phyloP scores from a whole-genome alignment of 2,113 vertebrate genomes.

The Scalopus aquaticus region DNA sequence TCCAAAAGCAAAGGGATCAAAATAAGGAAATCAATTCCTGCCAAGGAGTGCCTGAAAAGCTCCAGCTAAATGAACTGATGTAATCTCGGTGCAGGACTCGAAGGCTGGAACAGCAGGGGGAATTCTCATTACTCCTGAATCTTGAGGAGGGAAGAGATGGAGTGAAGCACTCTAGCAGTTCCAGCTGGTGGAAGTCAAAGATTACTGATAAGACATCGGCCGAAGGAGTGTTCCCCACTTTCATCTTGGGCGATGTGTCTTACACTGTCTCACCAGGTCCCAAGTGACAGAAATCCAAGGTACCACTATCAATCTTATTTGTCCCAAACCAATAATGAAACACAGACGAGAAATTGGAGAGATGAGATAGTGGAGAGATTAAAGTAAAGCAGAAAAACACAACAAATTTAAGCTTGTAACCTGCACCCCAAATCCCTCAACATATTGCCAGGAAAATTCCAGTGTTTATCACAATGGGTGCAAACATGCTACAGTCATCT shows the following conservation, averaged over 20 bases:
- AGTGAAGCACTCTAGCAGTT: slow-evolving; percentile 61
- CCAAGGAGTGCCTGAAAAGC: slow-evolving; percentile 77
- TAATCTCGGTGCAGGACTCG: slow-evolving; percentile 77
- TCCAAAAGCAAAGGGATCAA: slow-evolving; percentile 75
- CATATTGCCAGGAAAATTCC: slow-evolving; percentile 34
- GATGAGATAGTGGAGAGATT: slow-evolving; percentile 57
- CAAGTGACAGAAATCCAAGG: slow-evolving; percentile 56
- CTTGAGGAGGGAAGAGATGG: slow-evolving; percentile 67
- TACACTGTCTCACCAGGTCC: slow-evolving; percentile 44
- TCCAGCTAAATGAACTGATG: slow-evolving; percentile 83
- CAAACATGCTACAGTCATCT: slow-evolving; percentile 24
- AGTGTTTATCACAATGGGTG: slow-evolving; percentile 52
- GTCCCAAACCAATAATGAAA: slow-evolving; percentile 52
- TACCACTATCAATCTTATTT: slow-evolving; percentile 66
- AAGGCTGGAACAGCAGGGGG: slow-evolving; percentile 61
- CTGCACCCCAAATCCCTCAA: neutral
- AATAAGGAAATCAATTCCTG: slow-evolving; percentile 82
- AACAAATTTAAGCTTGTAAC: slow-evolving; percentile 3
- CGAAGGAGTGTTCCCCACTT: slow-evolving; percentile 6
- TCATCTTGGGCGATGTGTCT: slow-evolving; percentile 29
- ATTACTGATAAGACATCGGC: slow-evolving; percentile 69
- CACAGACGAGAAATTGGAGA: slow-evolving; percentile 66
- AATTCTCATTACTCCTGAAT: slow-evolving; percentile 80
- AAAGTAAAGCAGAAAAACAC: neutral
- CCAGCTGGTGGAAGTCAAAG: slow-evolving; percentile 72